phyloP scores from a whole-genome alignment of 1,140 invertebrate genomes.

The Calephelis nemesis region DNA sequence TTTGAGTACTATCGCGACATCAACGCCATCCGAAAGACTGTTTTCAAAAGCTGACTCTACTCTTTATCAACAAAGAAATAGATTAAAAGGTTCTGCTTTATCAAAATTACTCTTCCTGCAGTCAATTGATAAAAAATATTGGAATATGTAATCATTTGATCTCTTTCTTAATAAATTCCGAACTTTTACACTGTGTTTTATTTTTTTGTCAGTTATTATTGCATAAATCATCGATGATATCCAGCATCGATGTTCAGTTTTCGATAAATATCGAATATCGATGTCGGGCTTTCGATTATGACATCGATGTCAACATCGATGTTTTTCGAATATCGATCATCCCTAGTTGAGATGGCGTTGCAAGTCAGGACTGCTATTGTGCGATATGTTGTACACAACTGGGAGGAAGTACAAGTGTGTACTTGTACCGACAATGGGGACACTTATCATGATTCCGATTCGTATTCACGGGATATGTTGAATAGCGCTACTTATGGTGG shows the following conservation, averaged over 20 bases:
- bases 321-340: too few relatives aligned
- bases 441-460: too few relatives aligned
- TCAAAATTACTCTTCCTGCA: conserved; percentile 37
- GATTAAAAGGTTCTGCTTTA: conserved; percentile 31
- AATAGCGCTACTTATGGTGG: too few relatives aligned
- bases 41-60: conserved; percentile 36
- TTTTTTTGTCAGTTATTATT: conserved; percentile 32
- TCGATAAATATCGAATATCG: too few relatives aligned
- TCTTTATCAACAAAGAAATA: conserved; percentile 34
- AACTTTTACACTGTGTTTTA: conserved; percentile 33
- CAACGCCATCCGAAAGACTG: conserved; percentile 29
- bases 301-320: too few relatives aligned
- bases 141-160: conserved; percentile 29
- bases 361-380: too few relatives aligned
- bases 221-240: conserved; percentile 33
- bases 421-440: too few relatives aligned
- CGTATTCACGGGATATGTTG: too few relatives aligned
- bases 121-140: conserved; percentile 36
- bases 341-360: too few relatives aligned
- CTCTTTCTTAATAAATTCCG: conserved; percentile 30
- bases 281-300: too few relatives aligned
- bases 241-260: conserved; percentile 3
- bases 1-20: conserved; percentile 29
- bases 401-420: too few relatives aligned
- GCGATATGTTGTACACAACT: too few relatives aligned